Base-by-base conservation (phyloP, 2,113 vertebrate genomes). In the Burhinus oedicnemus region DNA sequence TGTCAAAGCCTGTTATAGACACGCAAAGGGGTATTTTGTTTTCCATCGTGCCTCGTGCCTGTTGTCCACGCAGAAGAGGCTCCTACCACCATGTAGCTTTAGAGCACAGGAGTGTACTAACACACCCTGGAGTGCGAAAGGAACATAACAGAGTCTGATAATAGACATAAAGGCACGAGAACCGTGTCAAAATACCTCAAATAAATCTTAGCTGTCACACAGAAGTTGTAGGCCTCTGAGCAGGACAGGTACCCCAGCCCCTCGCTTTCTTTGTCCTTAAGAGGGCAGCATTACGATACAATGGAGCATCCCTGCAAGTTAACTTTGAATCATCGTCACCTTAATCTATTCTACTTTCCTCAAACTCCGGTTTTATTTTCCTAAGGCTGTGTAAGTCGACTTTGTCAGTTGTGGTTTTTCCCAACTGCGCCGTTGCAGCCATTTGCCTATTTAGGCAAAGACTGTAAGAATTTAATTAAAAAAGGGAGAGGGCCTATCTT, bases 261-360 rank as follows among this genome's bases (percentile, higher is more conserved):
- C 20, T 84, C 0, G 0, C 64, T 58, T 47, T n/a, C 60, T 70
- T 44, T 81, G 45, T 81, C 97, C 98, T 81, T 87, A 94, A 97
- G 98, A 89, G 98, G 98, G 98, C 98, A 98, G 97, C 95, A 97
- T 89, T 87, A 96, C 84, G n/a, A 47, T 95, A 21, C 81, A 27
- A 12, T 87, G 81, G 42, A 95, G 18, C 57, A 40, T 87, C 52
- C 22, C 70, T 85, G 29, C 0, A 5, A n/a, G 17, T 72, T 13
- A 22, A 23, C 49, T 34, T 74, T 6, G 49, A 45, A 16, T 26
- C n/a, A 1, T 32, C 4, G 1, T 58, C 18, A 2, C 27, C n/a
- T 42, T 18, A 1, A 9, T 22, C n/a, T 64, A 0, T 26, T 75
- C 82, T 47, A 32, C 45, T 75, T 70, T 12, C 16, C 60, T 47